Evolutionary conservation across 2,888 invertebrate genomes (phyloP).

Genomic region (Trichacis sp.): DNA sequence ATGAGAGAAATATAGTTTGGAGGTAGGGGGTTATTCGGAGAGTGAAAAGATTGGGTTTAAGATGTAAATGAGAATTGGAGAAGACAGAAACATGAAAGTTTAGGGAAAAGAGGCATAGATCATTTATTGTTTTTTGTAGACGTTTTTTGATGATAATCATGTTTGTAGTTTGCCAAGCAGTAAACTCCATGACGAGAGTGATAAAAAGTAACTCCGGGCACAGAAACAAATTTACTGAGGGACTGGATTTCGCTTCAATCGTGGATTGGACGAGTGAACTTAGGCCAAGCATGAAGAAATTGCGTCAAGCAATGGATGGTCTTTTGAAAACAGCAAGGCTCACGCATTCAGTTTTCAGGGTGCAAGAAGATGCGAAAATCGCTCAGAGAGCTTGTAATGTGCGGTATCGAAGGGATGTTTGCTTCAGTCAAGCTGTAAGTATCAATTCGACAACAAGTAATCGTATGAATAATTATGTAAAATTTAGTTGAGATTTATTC

Average conservation of each 20-base stretch:
- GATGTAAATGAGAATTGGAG: no score
- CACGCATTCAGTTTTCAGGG: conserved; percentile 85
- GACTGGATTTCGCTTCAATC: conserved; percentile 77
- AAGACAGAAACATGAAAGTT: no score
- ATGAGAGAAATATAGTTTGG: no score
- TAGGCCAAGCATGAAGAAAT: conserved; percentile 83
- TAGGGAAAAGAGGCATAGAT: no score
- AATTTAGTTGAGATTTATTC: no score
- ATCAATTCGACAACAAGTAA: no score
- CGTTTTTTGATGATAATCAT: no score
- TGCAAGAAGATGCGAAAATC: conserved; percentile 82
- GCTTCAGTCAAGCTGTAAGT: conserved; percentile 91
- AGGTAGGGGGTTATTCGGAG: no score
- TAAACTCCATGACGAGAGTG: conserved; percentile 71
- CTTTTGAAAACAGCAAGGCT: conserved; percentile 80
- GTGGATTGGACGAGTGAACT: conserved; percentile 83
- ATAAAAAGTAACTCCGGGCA: conserved; percentile 71
- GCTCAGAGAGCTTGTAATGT: conserved; percentile 80
- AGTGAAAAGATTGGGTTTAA: no score
- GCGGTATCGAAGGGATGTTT: conserved; percentile 87
- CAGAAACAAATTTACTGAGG: conserved; percentile 81
- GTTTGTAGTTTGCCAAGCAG: conserved; percentile 69
- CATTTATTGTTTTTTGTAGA: no score
- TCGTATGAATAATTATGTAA: no score
- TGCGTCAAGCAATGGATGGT: conserved; percentile 84